Evolutionary conservation across 1,140 invertebrate species (phyloP), one percentile per base, ranked within the genome.

Genomic region (Plutomurus gul): DNA sequence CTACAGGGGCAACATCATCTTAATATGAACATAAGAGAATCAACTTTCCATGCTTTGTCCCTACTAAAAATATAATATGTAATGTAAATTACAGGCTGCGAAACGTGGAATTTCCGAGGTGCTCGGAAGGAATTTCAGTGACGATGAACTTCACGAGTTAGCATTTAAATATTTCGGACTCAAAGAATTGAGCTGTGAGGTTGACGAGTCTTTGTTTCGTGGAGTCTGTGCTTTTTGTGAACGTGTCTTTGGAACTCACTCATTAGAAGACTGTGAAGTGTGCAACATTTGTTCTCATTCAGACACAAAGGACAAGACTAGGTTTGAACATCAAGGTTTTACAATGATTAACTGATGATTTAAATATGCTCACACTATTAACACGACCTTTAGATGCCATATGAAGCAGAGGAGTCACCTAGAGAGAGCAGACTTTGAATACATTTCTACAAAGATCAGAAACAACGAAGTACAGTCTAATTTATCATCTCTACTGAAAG

Each of bases 181-280:
- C 22, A 18, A 76, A 0, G 13, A 37, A 7, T 11, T 20, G 33
- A 39, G 75, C n/a, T 16, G 30, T 13, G 37, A 77, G 3, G 33
- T 81, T 1, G 36, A 37, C 27, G 75, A 81, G 75, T 27, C 6
- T 51, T 20, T 76, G 30, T 82, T 82, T 74, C 39, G 76, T 1
- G 76, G 79, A 18, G 77, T 81, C 37, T 78, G 76, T 75, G 79
- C 82, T 4, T 75, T 81, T 47, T 73, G 70, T 65, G 82, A 82
- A 43, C 27, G 82, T 47, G 60, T 82, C 16, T 82, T 71, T 43
- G 78, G 72, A 0, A 49, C 39, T 4, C 80, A 80, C 43, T 60
- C 37, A 3, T 37, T 82, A 7, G 82, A 82, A 72, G 74, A 82
- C 27, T 56, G 77, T 25, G 33, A 25, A 0, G 76, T 81, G 49